Evolutionary conservation across 2,797 vertebrate genomes (phyloP), one percentile per base, ranked within the genome.

Genomic region (Melanogrammus aeglefinus): DNA sequence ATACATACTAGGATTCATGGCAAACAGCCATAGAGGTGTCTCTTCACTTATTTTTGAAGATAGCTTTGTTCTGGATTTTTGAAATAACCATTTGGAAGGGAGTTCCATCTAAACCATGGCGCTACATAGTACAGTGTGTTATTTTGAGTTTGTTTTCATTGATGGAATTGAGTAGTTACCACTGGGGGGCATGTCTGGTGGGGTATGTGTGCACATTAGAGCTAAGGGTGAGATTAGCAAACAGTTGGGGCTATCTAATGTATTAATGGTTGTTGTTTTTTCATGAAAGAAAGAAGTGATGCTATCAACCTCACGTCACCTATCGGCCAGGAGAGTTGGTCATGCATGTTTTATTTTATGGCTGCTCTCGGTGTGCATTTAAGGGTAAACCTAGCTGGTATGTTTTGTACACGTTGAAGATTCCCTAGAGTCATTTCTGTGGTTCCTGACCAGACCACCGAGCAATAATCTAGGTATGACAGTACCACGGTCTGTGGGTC

Each of bases 291-390:
- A 33, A 72, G 29, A 36, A 73, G 33, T 35, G 69, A n/a, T 38
- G 33, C 33, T 73, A 1, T 73, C 14, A 73, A 21, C 72, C 36
- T 73, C 72, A 2, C 27, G 14, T 75, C 74, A 75, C 29, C 74
- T 75, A 29, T 75, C 24, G 33, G 14, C 73, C 73, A 74, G 73
- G 36, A 47, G 41, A 75, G 74, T 29, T 29, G 18, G 41, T 12
- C 73, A 41, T 74, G 41, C 74, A 29, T 75, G 74, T 3, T 75
- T 75, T 75, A 47, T 18, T 18, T 75, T 75, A 51, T n/a, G n/a
- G n/a, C n/a, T n/a, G 39, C 24, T 27, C 74, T 75, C 29, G 9
- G 12, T 75, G 74, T 47, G 74, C 74, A 75, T 18, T 9, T 74
- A n/a, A n/a, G n/a, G n/a, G n/a, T n/a, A n/a, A n/a, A n/a, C n/a